Conservation (phyloP, 92 coral and sea anemone species). For the Umimayanthus kanabou region DNA sequence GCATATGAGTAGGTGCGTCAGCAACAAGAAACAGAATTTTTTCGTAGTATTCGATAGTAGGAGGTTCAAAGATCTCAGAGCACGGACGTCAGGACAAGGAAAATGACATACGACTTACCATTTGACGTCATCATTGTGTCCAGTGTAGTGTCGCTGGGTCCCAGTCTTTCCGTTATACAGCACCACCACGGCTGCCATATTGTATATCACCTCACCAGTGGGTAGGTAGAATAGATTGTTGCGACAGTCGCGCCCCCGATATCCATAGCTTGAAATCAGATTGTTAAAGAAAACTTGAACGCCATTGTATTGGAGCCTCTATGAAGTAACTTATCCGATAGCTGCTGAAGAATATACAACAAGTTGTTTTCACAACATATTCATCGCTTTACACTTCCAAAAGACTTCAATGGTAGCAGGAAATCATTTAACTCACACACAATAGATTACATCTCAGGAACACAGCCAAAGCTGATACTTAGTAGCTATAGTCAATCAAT, state of each 20-base stretch:
- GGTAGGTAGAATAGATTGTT: conserved; percentile 67
- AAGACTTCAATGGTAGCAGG: neutral
- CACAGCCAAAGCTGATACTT: too few relatives aligned
- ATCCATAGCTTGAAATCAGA: conserved; percentile 57
- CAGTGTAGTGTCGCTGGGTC: conserved; percentile 76
- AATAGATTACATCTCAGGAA: too few relatives aligned
- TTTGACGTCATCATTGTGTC: conserved; percentile 82
- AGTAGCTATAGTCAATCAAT: too few relatives aligned
- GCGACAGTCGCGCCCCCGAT: conserved; percentile 83
- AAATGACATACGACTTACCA: conserved; percentile 41
- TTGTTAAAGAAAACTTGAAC: conserved; percentile 18
- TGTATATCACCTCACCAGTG: conserved; percentile 73
- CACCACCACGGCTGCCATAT: conserved; percentile 78
- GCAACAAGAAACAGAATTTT: too few relatives aligned
- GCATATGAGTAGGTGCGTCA: too few relatives aligned
- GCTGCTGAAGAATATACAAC: neutral
- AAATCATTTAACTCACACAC: too few relatives aligned
- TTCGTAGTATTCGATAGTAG: too few relatives aligned
- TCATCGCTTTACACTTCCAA: neutral
- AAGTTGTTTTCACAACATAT: too few relatives aligned
- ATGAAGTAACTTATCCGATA: neutral
- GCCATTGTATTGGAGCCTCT: neutral
- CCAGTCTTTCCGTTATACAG: conserved; percentile 57
- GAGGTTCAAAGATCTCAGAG: too few relatives aligned
- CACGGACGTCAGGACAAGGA: too few relatives aligned